These are phyloP conservation scores for Diachrysia chrysitis DNA, from an alignment of 2,888 invertebrate genomes.

Conservation along the genomic window DNA sequence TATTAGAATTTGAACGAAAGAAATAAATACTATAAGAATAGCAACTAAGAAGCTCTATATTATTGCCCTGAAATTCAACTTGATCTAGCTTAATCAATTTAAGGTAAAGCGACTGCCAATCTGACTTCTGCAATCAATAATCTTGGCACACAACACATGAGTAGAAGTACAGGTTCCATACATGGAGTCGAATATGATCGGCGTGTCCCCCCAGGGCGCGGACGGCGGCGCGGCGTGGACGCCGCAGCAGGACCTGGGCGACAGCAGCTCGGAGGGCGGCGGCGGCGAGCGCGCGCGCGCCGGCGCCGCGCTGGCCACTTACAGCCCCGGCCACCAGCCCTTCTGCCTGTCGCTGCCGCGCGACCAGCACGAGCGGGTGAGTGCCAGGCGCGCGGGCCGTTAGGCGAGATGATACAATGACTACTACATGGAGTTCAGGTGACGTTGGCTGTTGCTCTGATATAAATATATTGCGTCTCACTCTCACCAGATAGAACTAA, in stretches of 20 bases:
- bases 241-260: constrained; percentile 95
- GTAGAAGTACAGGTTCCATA: neutral
- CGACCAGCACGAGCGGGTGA: constrained; percentile 86
- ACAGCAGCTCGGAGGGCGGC: constrained; percentile 88
- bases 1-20: too few species aligned
- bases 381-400: constrained; percentile 74
- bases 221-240: constrained; percentile 91
- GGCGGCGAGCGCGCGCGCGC: constrained; percentile 59
- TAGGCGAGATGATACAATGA: constrained; percentile 66
- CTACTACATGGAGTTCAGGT: neutral
- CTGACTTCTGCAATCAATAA: too few species aligned
- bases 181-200: neutral
- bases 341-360: constrained; percentile 94
- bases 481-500: neutral
- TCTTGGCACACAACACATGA: neutral
- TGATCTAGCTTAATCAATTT: too few species aligned
- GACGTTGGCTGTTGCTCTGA: neutral
- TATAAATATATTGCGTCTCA: too few species aligned
- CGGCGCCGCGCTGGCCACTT: constrained; percentile 70
- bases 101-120: too few species aligned
- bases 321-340: constrained; percentile 89
- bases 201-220: constrained; percentile 60
- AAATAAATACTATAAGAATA: too few species aligned
- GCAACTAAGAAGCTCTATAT: too few species aligned
- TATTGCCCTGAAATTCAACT: too few species aligned